These are phyloP conservation scores for Brachymystax lenok DNA, from an alignment of 2,797 vertebrate genomes.

Conservation along the genomic window DNA sequence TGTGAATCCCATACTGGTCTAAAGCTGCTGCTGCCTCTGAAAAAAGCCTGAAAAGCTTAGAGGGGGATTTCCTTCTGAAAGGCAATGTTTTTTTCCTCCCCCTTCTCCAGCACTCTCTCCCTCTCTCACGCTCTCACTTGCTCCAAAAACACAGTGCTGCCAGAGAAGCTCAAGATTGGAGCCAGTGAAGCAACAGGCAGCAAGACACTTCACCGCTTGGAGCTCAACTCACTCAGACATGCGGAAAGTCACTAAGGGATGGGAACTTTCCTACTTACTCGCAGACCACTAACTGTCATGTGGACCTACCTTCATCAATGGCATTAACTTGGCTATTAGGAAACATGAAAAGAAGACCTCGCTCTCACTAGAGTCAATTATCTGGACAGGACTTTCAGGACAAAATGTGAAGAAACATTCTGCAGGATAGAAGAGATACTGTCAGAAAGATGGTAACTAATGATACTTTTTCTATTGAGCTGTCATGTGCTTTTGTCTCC, in stretches of 20 bases:
- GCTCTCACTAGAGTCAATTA: constrained; percentile 41
- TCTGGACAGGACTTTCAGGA: constrained; percentile 56
- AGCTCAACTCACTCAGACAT: constrained; percentile 35
- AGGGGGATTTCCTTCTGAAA: constrained; percentile 83
- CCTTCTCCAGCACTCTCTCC: constrained; percentile 59
- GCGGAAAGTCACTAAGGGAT: constrained; percentile 50
- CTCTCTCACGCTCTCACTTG: constrained; percentile 44
- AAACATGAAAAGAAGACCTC: constrained; percentile 55
- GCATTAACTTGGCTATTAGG: constrained; percentile 45
- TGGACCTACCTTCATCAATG: constrained; percentile 47
- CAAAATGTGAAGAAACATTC: constrained; percentile 58
- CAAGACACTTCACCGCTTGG: constrained; percentile 39
- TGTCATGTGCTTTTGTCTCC: constrained; percentile 3
- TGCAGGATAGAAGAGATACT: constrained; percentile 49
- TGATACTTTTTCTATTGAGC: constrained; percentile 6
- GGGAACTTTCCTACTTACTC: constrained; percentile 45
- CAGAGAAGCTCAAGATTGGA: constrained; percentile 56
- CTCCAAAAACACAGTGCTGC: constrained; percentile 54
- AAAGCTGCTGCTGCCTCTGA: constrained; percentile 43
- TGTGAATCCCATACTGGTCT: constrained; percentile 45
- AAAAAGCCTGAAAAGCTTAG: constrained; percentile 75
- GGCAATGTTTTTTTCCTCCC: constrained; percentile 65
- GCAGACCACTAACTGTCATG: constrained; percentile 46
- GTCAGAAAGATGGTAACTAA: constrained; percentile 72
- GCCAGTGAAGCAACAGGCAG: constrained; percentile 65